Base-by-base conservation (phyloP, 2,888 invertebrate species). In the Watsonalla binaria region DNA sequence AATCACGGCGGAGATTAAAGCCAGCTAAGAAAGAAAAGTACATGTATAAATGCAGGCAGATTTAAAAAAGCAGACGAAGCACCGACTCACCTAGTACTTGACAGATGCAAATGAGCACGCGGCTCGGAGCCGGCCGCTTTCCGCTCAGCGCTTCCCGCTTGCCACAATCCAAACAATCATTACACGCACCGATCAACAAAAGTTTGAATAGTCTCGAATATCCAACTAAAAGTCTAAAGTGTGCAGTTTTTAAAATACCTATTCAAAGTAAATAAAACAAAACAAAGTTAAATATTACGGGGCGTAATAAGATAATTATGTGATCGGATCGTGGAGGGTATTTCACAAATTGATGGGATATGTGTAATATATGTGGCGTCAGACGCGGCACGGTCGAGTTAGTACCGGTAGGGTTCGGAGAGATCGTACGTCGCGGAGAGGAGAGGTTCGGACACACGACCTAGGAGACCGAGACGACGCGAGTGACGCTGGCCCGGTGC, bases 361-460 rank as follows among this genome's bases (percentile, higher is more conserved):
- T 74, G 74, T 75, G 68, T 63, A 60, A 68, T 58, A 70, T 74
- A 63, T 63, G 63, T 73, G 72, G 78, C 79, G 78, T 68, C 62
- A 72, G 70, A 76, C 76, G 80, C 81, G 73, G 72, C 70, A 71
- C 78, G 74, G 74, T 78, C 74, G 73, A 78, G 75, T 82, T 75
- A 82, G 80, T 85, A 82, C 84, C 84, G 86, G 83, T 77, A 72
- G 82, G 86, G 80, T 80, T 84, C 82, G 84, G 82, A 83, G 74
- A 77, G 78, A 84, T 86, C 88, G 88, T 76, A 83, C 82, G 83
- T 82, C 86, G 77, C 84, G 87, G 87, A 82, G 74, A 80, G 88
- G 87, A 86, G 74, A 86, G 88, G 86, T 82, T 81, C 86, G 81
- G 86, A 87, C 90, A 84, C 83, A 81, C 90, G 83, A 83, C 72